Conservation (phyloP, 1,140 invertebrate genomes). For the Drosophila sechellia region DNA sequence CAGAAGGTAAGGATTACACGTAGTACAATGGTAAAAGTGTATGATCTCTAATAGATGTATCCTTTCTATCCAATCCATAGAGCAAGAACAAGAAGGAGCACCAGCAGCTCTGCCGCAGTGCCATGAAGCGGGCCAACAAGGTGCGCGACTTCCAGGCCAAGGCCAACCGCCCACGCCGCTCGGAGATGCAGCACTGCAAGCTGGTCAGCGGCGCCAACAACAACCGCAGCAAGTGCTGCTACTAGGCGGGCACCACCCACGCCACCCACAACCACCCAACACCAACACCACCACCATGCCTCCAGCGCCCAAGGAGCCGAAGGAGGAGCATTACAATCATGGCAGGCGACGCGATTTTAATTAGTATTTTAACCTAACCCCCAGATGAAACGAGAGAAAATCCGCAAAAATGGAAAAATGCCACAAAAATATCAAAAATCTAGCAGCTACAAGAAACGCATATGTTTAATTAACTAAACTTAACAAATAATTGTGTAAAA, state of each 20-base stretch:
- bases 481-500: constrained; percentile 66
- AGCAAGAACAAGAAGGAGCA: constrained; percentile 85
- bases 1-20: constrained; percentile 63
- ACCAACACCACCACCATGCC: constrained; percentile 13
- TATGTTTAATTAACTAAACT: constrained; percentile 56
- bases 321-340: constrained; percentile 65
- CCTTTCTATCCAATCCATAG: constrained; percentile 8
- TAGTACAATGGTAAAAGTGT: too few relatives aligned
- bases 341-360: constrained; percentile 74
- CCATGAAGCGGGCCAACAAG: constrained; percentile 88
- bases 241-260: constrained; percentile 39
- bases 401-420: constrained; percentile 32
- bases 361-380: constrained; percentile 78
- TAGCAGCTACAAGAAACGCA: constrained; percentile 60
- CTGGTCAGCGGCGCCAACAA: constrained; percentile 88
- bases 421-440: constrained; percentile 75
- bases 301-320: neutral
- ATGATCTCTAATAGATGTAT: too few relatives aligned
- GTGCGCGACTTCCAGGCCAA: constrained; percentile 87
- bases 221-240: constrained; percentile 90
- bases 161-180: constrained; percentile 87
- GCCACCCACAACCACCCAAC: constrained; percentile 21
- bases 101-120: constrained; percentile 86
- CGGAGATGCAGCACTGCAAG: constrained; percentile 87
- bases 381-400: constrained; percentile 43